These are phyloP conservation scores for Noctuana brunneofusca DNA, from an alignment of 2,888 invertebrate species.

Conservation along the genomic window DNA sequence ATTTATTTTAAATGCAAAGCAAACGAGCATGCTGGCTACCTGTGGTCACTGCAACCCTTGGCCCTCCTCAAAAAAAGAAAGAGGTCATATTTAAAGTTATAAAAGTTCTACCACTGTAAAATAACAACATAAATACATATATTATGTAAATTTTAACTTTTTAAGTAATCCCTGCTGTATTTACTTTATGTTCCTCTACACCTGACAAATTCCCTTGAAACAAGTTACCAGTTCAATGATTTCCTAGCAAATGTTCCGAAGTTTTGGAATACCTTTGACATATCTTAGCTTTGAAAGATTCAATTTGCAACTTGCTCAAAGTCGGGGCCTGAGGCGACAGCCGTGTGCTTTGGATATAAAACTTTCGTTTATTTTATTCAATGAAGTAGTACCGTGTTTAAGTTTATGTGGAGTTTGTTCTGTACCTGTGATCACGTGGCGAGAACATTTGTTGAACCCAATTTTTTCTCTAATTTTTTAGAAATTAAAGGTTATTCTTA, in stretches of 20 bases:
- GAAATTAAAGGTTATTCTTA: too few species aligned
- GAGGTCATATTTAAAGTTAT: too few species aligned
- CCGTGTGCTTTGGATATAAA: conserved; percentile 21
- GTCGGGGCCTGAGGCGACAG: conserved; percentile 10
- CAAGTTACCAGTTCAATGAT: conserved; percentile 26
- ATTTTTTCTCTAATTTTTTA: background rate
- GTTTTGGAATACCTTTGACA: conserved; percentile 31
- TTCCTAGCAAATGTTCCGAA: conserved; percentile 20
- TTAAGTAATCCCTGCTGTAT: background rate
- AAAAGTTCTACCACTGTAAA: too few species aligned
- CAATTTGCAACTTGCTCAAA: conserved; percentile 31
- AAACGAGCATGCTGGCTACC: too few species aligned
- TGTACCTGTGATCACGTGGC: background rate
- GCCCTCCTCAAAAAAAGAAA: too few species aligned
- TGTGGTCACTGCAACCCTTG: too few species aligned
- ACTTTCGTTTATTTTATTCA: conserved; percentile 29
- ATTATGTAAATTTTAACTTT: background rate
- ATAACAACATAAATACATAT: background rate
- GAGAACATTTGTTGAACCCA: background rate
- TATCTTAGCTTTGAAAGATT: conserved; percentile 32
- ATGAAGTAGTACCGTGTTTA: conserved; percentile 7
- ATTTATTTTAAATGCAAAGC: too few species aligned
- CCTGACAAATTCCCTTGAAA: conserved; percentile 17
- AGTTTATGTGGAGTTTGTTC: background rate
- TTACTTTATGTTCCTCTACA: background rate